Conservation (phyloP, 2,888 invertebrate species). For the Stomorhina lunata region DNA sequence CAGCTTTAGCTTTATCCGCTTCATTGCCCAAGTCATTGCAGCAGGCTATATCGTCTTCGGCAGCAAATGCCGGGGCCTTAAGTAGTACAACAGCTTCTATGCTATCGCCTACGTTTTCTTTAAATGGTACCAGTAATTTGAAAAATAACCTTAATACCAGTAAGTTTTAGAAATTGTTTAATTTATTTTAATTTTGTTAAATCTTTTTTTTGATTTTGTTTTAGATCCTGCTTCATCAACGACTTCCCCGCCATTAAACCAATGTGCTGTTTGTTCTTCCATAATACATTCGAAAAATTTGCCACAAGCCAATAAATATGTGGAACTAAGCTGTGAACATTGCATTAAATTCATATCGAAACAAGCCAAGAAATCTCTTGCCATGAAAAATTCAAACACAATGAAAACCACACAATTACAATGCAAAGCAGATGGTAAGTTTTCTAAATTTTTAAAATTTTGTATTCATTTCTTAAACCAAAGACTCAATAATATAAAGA, state of each 20-base stretch:
- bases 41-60: constrained; percentile 64
- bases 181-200: not conserved
- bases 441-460: not conserved
- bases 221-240: constrained; percentile 12
- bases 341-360: constrained; percentile 93
- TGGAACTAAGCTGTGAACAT: constrained; percentile 91
- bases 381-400: constrained; percentile 64
- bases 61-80: constrained; percentile 59
- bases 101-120: constrained; percentile 55
- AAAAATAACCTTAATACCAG: constrained; percentile 46
- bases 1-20: constrained; percentile 56
- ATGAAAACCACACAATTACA: constrained; percentile 80
- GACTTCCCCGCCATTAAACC: constrained; percentile 32
- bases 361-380: constrained; percentile 84
- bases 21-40: constrained; percentile 61
- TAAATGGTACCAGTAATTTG: constrained; percentile 48
- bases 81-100: constrained; percentile 1
- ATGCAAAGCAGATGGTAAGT: constrained; percentile 76
- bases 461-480: not conserved
- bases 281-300: constrained; percentile 88
- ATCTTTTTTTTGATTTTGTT: not conserved
- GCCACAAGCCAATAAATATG: constrained; percentile 90
- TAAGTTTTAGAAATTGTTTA: not conserved
- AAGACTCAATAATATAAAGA: too few species aligned
- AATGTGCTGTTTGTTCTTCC: constrained; percentile 89